Base-by-base conservation (phyloP, 2,888 invertebrate genomes). In the Bellardia pandia region DNA sequence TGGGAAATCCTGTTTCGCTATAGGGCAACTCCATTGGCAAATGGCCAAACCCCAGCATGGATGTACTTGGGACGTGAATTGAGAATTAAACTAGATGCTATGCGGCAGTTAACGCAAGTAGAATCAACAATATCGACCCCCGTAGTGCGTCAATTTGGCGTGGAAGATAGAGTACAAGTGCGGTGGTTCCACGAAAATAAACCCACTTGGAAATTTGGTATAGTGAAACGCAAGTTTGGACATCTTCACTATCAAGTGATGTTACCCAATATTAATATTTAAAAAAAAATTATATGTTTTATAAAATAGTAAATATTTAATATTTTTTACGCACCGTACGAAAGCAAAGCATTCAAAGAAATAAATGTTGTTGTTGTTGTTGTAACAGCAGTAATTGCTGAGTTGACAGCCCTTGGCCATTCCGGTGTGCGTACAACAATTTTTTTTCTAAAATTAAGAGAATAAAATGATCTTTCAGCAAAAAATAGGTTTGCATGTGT, bases 111-210 rank as follows among this genome's bases (percentile, higher is more conserved):
- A 2, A 37, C 42, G 48, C 53, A 72, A 8, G 16, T n/a, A 4
- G 37, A 6, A 53, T 9, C 53, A 9, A 11, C 9, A 37, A 42
- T 42, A 30, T 60, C n/a, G 9, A 33, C 3, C 53, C 23, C 23
- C 23, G 23, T 23, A 71, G 76, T 80, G 16, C 76, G 81, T 8
- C 23, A 75, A 58, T 0, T 86, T 40, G 69, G 62, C 40, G 62
- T 82, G 79, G 83, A 83, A 78, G 79, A 79, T 2, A 68, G 83
- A 16, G 76, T 82, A 7, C 86, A 78, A 62, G 82, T 56, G 11
- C 68, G 69, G 14, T 79, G 79, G 79, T 71, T 62, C 23, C 40
- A 64, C 0, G 53, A 71, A 80, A 72, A 58, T 13, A 13, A 42
- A 14, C 58, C 74, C 48, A 62, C 16, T 30, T 69, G 68, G 78